Base-by-base conservation (phyloP, 1,140 invertebrate genomes). In the Copidosoma floridanum region DNA sequence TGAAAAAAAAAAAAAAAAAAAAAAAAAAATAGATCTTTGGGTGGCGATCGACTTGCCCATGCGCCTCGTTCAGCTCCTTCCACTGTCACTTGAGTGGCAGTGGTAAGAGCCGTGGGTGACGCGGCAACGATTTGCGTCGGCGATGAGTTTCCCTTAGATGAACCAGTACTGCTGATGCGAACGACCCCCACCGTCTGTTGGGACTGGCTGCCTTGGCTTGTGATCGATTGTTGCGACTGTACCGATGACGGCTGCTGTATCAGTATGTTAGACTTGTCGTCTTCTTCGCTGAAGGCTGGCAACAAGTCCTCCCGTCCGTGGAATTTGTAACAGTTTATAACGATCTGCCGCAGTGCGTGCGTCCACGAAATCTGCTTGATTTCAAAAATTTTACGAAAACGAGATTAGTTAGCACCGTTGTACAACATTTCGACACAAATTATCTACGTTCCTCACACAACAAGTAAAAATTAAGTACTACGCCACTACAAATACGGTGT, bases 311-410 rank as follows among this genome's bases (percentile, higher is more conserved):
- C 95, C 67, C 96, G 84, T 1, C 94, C 94, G 81, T 98, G 96
- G 81, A 94, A 97, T 82, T 96, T 97, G 82, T 98, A 98, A 81
- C 96, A 98, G 81, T 98, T 98, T 72, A 97, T 94, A 40, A 98
- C 95, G 67, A 98, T 98, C 81, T 97, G 94, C 21, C 96, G 83
- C 54, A 98, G 82, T n/a, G 95, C 95, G 78, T 97, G 94, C 12
- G 96, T 98, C 95, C 96, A 98, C 27, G 95, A 97, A 68, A 98
- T 95, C 94, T 97, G 79, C 16, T 63, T 53, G 55, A 64, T 64
- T 64, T 55, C 18, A 65, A 48, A 60, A 47, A 24, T 26, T 62
- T 50, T 24, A 51, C 37, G 53, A 18, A 46, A 38, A 48, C 56
- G 51, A 51, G 12, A 54, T 64, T 59, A 64, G 56, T 58, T 64